Conservation (phyloP, 2,888 invertebrate genomes). For the Amiota mariae region DNA sequence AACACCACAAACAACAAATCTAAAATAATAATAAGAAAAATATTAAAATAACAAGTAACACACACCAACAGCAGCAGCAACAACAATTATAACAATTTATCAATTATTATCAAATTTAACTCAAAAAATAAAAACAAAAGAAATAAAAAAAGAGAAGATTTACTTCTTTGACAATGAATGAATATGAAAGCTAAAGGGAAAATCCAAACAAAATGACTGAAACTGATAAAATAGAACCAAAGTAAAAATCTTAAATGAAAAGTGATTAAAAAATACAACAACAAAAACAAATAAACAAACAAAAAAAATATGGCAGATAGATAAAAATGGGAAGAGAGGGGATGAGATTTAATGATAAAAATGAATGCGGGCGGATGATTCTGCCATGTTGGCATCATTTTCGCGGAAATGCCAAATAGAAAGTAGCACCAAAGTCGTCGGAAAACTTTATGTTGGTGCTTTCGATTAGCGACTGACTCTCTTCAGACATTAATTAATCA, state of each 20-base stretch:
- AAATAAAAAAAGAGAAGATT: no score
- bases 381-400: no score
- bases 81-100: conserved; percentile 16
- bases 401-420: no score
- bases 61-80: not conserved
- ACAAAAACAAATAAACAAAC: not conserved
- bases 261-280: not conserved
- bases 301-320: no score
- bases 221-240: not conserved
- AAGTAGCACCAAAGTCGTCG: not conserved
- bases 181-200: no score
- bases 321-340: no score
- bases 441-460: not conserved
- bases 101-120: conserved; percentile 14
- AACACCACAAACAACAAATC: not conserved
- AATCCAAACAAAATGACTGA: not conserved
- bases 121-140: no score
- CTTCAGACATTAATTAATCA: conserved; percentile 21
- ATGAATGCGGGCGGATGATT: no score
- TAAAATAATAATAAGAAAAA: conserved; percentile 1
- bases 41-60: not conserved
- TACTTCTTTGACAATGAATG: not conserved
- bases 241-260: not conserved
- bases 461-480: not conserved
- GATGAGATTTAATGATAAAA: no score